These are phyloP conservation scores for Monodelphis domestica DNA, from an alignment of 2,797 vertebrate genomes.

Conservation along the genomic window DNA sequence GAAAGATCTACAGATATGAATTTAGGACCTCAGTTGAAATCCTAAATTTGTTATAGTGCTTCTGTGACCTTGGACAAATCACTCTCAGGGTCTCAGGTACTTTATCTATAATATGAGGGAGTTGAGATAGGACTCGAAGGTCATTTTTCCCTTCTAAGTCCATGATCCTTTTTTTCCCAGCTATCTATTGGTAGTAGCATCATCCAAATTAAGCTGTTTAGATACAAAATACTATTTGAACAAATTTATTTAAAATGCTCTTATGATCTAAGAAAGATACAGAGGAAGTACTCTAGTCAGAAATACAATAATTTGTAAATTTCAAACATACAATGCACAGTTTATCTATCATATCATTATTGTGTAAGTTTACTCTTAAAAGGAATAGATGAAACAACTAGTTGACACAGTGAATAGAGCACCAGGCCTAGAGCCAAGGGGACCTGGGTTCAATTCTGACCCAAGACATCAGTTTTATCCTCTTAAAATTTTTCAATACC, in stretches of 20 bases:
- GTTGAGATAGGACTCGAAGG: not conserved
- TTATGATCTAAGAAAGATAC: not conserved
- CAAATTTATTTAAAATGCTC: not conserved
- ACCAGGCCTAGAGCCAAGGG: too few species aligned
- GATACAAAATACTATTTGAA: not conserved
- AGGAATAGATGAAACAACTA: too few species aligned
- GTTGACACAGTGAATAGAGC: too few species aligned
- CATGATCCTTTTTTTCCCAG: not conserved
- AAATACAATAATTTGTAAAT: not conserved
- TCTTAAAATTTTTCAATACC: not conserved
- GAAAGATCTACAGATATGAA: not conserved
- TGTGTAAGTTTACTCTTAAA: not conserved
- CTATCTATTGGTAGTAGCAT: not conserved
- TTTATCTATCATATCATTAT: not conserved
- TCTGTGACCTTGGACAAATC: not conserved
- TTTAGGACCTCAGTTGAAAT: not conserved
- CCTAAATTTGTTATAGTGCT: not conserved
- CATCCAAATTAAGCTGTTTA: not conserved
- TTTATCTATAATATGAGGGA: not conserved
- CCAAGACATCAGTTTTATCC: too few species aligned
- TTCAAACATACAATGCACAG: not conserved
- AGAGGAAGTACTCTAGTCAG: not conserved
- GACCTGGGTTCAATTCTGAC: too few species aligned
- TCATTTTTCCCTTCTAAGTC: not conserved
- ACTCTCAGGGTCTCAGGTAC: not conserved